Evolutionary conservation across 2,113 vertebrate species (phyloP), one percentile per base, ranked within the genome.

Genomic region (Paedocypris sp.): DNA sequence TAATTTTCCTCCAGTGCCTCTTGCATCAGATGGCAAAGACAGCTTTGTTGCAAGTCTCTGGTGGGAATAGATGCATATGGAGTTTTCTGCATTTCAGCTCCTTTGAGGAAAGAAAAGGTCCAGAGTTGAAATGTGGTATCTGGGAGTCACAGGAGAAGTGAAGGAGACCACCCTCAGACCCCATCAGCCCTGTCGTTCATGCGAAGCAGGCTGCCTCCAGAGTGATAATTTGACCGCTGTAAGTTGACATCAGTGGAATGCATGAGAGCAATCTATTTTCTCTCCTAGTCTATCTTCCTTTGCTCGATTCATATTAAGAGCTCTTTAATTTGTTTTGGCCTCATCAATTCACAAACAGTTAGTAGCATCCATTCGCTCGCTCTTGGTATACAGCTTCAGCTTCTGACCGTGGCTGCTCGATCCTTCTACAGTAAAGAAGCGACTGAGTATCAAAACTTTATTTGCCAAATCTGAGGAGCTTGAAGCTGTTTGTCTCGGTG

Each of bases 21-120:
- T 38, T 38, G 15, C 16, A 43, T 50, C 60, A 56, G 48, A 63
- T 51, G 53, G 41, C 29, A 51, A 16, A 54, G 67, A 69, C 62
- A 62, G 23, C 9, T 32, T 23, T 31, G 35, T 45, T 54, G 60
- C 29, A 69, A 42, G 59, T 50, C 49, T 64, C 43, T 64, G 26
- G 33, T 64, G 46, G 22, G n/a, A 3, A 0, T 22, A 64, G 39
- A 50, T 23, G 4, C 60, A 64, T 68, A 26, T 35, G 19, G 51
- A 43, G 36, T 35, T 8, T 6, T 23, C 23, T 59, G 31, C 16
- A 25, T 54, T 53, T 60, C 26, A 58, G 25, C 15, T 60, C 16
- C 67, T 60, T 32, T 48, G 32, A 45, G 60, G 25, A 46, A 53
- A 5, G 47, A 38, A 46, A 36, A 39, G 16, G 60, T 29, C 35